These are phyloP conservation scores for Galago senegalensis DNA, from an alignment of 2,797 vertebrate species.

Conservation along the genomic window DNA sequence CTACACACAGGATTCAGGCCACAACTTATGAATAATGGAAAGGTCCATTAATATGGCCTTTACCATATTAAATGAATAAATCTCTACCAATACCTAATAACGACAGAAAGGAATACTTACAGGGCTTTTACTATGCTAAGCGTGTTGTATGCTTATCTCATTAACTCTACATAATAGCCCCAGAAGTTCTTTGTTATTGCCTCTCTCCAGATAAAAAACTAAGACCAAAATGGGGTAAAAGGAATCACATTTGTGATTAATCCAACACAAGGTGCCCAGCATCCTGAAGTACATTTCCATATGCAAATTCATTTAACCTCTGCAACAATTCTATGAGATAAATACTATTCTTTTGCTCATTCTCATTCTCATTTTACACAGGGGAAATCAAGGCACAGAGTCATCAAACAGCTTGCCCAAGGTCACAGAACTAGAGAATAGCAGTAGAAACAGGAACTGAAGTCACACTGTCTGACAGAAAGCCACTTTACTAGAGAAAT, in stretches of 20 bases:
- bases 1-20: not conserved
- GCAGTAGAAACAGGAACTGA: not conserved
- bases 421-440: not conserved
- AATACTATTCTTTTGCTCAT: not conserved
- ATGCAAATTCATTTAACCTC: not conserved
- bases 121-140: not conserved
- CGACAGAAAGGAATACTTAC: not conserved
- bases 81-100: not conserved
- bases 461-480: not conserved
- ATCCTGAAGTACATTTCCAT: not conserved
- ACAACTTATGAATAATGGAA: not conserved
- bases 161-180: not conserved
- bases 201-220: not conserved
- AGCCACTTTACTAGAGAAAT: not conserved
- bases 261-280: not conserved
- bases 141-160: not conserved
- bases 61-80: not conserved
- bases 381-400: slow-evolving; percentile 47
- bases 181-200: not conserved
- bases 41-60: too few relatives aligned
- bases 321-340: not conserved
- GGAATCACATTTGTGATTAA: not conserved
- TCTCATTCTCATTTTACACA: not conserved
- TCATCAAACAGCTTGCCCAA: not conserved
- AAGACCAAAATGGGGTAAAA: not conserved